Evolutionary conservation across 2,113 vertebrate genomes (phyloP).

Genomic region (Tupaia tana): DNA sequence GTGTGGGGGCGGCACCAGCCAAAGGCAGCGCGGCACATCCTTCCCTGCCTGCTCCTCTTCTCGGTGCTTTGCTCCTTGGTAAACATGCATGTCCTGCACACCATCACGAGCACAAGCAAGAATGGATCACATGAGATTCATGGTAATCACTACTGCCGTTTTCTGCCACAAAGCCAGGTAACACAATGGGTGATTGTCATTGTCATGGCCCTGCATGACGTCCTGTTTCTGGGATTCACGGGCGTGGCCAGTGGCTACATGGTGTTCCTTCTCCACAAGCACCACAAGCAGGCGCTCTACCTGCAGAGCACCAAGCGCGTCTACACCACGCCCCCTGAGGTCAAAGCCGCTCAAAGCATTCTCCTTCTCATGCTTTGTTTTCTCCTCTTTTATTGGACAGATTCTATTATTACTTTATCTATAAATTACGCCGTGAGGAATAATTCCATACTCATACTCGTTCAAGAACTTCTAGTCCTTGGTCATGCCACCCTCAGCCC

Average conservation of each 20-base stretch:
- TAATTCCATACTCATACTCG: background rate
- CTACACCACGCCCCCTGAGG: background rate
- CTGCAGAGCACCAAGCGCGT: background rate
- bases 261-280: background rate
- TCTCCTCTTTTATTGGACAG: background rate
- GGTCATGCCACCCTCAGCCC: background rate
- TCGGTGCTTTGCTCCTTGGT: background rate
- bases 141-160: background rate
- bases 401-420: background rate
- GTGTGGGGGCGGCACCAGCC: background rate
- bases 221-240: background rate
- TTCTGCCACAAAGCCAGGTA: background rate
- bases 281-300: background rate
- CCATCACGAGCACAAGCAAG: background rate
- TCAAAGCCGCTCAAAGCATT: background rate
- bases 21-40: background rate
- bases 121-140: background rate
- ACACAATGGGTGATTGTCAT: background rate
- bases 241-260: background rate
- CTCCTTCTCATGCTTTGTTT: conserved; percentile 55
- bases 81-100: background rate
- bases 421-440: background rate
- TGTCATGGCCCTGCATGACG: background rate
- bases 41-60: background rate
- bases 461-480: background rate